A percentile compares a stretch with the other conserved stretches of the same genome.
Conservation (phyloP, 2,888 invertebrate species). For the Lysandra coridon region DNA sequence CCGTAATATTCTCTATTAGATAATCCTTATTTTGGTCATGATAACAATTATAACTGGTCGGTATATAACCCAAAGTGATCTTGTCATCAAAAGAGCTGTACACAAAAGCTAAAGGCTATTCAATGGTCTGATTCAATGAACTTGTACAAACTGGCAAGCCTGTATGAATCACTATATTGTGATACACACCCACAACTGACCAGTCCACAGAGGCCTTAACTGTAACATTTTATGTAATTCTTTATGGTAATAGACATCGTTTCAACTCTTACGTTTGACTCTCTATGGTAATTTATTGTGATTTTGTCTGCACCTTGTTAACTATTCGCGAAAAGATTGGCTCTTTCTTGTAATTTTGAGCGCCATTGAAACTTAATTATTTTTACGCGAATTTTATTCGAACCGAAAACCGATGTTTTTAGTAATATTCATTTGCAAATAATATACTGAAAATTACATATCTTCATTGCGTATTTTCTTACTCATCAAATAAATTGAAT, state of each 20-base stretch:
- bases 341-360: too few relatives aligned
- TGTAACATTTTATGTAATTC: slow-evolving; percentile 7
- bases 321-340: not conserved
- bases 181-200: slow-evolving; percentile 40
- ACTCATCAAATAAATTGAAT: too few relatives aligned
- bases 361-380: too few relatives aligned
- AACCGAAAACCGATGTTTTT: too few relatives aligned
- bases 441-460: too few relatives aligned
- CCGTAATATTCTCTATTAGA: too few relatives aligned
- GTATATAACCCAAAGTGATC: not conserved
- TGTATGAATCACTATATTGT: slow-evolving; percentile 37
- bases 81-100: not conserved
- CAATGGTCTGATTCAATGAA: not conserved
- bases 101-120: not conserved
- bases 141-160: slow-evolving; percentile 35
- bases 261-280: not conserved
- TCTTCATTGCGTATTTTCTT: too few relatives aligned
- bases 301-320: not conserved
- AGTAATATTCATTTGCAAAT: too few relatives aligned
- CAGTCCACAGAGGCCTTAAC: not conserved
- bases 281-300: not conserved
- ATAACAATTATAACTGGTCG: too few relatives aligned
- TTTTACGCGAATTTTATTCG: too few relatives aligned
- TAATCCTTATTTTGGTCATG: too few relatives aligned
- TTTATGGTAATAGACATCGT: not conserved